Conservation (phyloP, 2,888 invertebrate species). For the Heliconius aoede region DNA sequence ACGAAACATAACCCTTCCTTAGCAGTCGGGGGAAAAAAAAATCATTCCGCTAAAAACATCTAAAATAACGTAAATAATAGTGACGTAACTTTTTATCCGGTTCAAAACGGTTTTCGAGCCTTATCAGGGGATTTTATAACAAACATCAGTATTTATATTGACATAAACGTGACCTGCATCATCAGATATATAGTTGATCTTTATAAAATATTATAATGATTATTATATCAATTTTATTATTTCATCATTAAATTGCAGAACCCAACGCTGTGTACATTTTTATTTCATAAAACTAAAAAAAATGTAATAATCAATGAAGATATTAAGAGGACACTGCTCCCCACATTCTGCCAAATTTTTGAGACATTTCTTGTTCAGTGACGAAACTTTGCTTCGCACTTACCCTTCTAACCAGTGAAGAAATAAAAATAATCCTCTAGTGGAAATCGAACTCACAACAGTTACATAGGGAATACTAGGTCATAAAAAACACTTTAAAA, state of each 20-base stretch:
- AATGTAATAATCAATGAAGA: too few species aligned
- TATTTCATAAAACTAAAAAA: too few species aligned
- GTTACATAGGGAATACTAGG: background rate
- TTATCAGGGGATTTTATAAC: conserved; percentile 29
- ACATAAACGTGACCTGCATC: conserved; percentile 34
- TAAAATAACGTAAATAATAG: background rate
- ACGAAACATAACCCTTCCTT: too few species aligned
- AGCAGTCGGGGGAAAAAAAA: background rate
- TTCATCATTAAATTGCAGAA: background rate
- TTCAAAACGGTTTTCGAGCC: conserved; percentile 23
- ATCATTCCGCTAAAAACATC: background rate
- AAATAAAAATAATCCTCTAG: too few species aligned
- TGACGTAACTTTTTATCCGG: conserved; percentile 19
- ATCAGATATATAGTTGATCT: conserved; percentile 24
- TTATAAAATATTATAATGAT: background rate
- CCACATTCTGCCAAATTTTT: too few species aligned
- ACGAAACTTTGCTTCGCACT: too few species aligned
- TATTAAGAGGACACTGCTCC: too few species aligned
- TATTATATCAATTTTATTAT: background rate
- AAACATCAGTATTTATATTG: conserved; percentile 8
- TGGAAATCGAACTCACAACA: too few species aligned
- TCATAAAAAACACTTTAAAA: background rate
- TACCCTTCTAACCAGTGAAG: too few species aligned
- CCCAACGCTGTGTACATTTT: background rate
- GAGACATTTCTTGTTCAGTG: too few species aligned